Base-by-base conservation (phyloP, 2,113 vertebrate species). In the Notiomystis cincta region DNA sequence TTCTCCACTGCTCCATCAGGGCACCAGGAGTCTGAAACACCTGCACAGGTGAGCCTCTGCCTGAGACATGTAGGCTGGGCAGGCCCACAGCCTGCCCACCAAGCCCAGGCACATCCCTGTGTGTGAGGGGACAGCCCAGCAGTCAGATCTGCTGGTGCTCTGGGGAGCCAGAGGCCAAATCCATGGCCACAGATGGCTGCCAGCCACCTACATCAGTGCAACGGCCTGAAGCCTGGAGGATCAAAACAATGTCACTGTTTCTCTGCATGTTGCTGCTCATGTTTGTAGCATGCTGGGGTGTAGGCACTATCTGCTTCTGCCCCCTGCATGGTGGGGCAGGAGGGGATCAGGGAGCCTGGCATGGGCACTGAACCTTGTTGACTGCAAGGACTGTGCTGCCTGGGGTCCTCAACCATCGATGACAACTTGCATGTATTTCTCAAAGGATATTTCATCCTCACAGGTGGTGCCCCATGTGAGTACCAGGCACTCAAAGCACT, bases 141-240 rank as follows among this genome's bases (percentile, higher is more conserved):
- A 56, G 48, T 28, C 13, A 56, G 40, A 60, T 35, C 27, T 53
- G 45, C 19, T 37, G 47, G 17, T 72, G 47, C 42, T 61, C 13
- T 10, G 21, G 30, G 33, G 47, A 85, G n/a, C 10, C 33, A 62
- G 42, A 62, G 44, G 17, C 25, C 57, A 65, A 78, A 60, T 23
- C 47, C 37, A 25, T 6, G 15, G 19, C 35, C 70, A 66, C 9
- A 37, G 42, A 45, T 4, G 22, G 31, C 19, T 35, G 47, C 11
- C 33, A 47, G 66, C 31, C 51, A 45, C 28, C 30, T n/a, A n/a
- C 18, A 82, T 1, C 33, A 37, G 22, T 14, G 12, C 61, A 91
- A 27, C 0, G 0, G 14, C 27, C n/a, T 2, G 3, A 79, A 35
- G 23, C 11, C n/a, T 24, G 60, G 7, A 77, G 54, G 60, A 78